Conservation (phyloP, 2,113 vertebrate species). For the Odontesthes bonariensis region DNA sequence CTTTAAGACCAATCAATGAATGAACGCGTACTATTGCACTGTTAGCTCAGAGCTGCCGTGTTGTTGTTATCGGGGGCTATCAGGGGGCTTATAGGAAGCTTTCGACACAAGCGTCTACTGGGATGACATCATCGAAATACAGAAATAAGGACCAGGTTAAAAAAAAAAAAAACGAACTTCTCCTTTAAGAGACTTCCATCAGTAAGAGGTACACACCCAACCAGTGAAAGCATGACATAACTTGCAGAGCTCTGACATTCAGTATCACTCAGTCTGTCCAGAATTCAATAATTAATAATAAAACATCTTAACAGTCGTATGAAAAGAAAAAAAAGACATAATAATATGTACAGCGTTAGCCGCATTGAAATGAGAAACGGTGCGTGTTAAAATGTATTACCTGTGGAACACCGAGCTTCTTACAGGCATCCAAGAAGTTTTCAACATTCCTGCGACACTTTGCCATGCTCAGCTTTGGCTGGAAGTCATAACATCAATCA, state of each 20-base stretch:
- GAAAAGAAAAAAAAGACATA: background rate
- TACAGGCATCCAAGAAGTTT: conserved; percentile 98
- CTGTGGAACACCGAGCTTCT: conserved; percentile 96
- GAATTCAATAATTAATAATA: background rate
- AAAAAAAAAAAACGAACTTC: too few relatives aligned
- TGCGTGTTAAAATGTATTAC: conserved; percentile 73
- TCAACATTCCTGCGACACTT: conserved; percentile 98
- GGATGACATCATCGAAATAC: too few relatives aligned
- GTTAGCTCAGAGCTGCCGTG: too few relatives aligned
- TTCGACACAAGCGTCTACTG: too few relatives aligned
- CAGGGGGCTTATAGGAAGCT: too few relatives aligned
- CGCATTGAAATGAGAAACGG: background rate
- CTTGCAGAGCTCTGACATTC: background rate
- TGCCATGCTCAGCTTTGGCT: conserved; percentile 99
- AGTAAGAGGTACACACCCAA: background rate
- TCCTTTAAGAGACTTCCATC: background rate
- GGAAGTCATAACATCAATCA: conserved; percentile 54
- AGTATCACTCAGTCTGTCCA: too few relatives aligned
- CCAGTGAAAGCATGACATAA: conserved; percentile 1
- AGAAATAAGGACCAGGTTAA: too few relatives aligned
- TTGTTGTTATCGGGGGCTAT: too few relatives aligned
- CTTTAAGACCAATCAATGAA: too few relatives aligned
- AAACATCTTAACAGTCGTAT: background rate
- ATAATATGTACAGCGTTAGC: background rate
- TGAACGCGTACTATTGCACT: too few relatives aligned